phyloP scores from a whole-genome alignment of 2,888 invertebrate genomes.

The Masnerella sp. region DNA sequence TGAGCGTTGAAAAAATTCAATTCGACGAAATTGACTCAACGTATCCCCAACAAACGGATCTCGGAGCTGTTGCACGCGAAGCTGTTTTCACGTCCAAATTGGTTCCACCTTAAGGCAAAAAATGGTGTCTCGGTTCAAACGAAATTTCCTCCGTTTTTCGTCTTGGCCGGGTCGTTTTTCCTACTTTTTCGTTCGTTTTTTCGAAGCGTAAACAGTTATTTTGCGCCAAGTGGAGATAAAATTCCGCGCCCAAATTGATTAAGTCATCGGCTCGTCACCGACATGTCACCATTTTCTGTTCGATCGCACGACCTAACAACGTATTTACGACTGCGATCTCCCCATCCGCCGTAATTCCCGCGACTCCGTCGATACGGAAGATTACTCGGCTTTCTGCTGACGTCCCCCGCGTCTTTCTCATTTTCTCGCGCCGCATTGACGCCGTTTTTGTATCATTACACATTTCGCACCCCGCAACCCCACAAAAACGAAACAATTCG shows the following conservation, averaged over 20 bases:
- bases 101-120: constrained; percentile 40
- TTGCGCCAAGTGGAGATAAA: constrained; percentile 8
- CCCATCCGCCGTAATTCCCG: constrained; percentile 51
- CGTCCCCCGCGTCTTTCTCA: constrained; percentile 52
- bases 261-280: constrained; percentile 41
- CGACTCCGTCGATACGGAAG: constrained; percentile 49
- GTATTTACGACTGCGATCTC: constrained; percentile 57
- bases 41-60: constrained; percentile 27
- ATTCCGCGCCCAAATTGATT: constrained; percentile 41
- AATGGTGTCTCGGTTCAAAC: constrained; percentile 24
- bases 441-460: constrained; percentile 45
- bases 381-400: constrained; percentile 47
- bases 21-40: constrained; percentile 32
- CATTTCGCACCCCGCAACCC: constrained; percentile 47
- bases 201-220: constrained; percentile 23
- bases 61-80: constrained; percentile 3
- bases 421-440: constrained; percentile 39
- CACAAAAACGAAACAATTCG: constrained; percentile 18
- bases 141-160: constrained; percentile 22
- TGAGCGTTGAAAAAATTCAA: constrained; percentile 24
- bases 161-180: neutral
- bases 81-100: constrained; percentile 36
- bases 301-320: constrained; percentile 54
- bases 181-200: neutral
- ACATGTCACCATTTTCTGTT: constrained; percentile 50